These are phyloP conservation scores for Baronia brevicornis DNA, from an alignment of 2,888 invertebrate species.

Conservation along the genomic window DNA sequence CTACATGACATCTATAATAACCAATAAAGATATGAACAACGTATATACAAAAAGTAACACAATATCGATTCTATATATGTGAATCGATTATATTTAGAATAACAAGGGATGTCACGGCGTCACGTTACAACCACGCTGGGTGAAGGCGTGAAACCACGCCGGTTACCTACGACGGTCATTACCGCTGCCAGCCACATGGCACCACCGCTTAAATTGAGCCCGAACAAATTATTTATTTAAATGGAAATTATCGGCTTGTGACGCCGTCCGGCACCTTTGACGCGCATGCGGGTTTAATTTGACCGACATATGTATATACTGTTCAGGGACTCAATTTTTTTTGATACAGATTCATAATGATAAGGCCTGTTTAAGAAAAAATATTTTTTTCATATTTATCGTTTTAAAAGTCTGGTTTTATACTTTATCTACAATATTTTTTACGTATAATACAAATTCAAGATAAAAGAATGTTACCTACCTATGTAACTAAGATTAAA, in stretches of 20 bases:
- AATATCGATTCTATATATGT: too few species aligned
- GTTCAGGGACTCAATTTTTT: constrained; percentile 34
- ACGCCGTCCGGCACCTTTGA: constrained; percentile 38
- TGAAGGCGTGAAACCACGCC: constrained; percentile 67
- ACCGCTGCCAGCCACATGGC: constrained; percentile 60
- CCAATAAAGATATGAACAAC: too few species aligned
- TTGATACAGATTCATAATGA: constrained; percentile 35
- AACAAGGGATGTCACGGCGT: neutral
- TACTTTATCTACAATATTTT: too few species aligned
- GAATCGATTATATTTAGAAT: neutral
- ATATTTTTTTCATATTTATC: constrained; percentile 2
- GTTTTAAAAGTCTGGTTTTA: constrained; percentile 1
- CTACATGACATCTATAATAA: too few species aligned
- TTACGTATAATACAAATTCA: too few species aligned
- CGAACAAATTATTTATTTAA: constrained; percentile 72
- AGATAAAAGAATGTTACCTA: too few species aligned
- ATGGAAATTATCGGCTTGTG: constrained; percentile 59
- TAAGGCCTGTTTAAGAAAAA: constrained; percentile 36
- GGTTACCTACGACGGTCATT: constrained; percentile 56
- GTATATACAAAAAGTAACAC: too few species aligned
- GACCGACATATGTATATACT: constrained; percentile 44
- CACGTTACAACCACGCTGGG: constrained; percentile 19
- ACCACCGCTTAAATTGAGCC: constrained; percentile 53
- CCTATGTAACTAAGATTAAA: too few species aligned
- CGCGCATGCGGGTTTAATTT: constrained; percentile 52